phyloP scores from a whole-genome alignment of 1,140 invertebrate genomes.

The Anastrepha obliqua region DNA sequence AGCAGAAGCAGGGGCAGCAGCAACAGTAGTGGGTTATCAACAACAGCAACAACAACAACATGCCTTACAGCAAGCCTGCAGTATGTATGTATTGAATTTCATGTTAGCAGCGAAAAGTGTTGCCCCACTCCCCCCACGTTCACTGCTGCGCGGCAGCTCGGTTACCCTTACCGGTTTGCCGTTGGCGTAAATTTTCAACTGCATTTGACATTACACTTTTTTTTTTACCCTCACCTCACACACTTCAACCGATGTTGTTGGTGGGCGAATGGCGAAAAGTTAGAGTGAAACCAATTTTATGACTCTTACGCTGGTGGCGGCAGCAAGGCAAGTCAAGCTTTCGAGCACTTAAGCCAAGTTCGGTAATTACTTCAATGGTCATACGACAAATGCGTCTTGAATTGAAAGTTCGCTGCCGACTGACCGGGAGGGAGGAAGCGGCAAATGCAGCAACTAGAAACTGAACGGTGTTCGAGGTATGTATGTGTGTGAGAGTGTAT shows the following conservation, averaged over 20 bases:
- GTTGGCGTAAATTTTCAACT: conserved; percentile 42
- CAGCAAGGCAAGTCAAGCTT: neutral
- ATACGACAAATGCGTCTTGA: conserved; percentile 52
- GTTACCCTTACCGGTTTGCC: neutral
- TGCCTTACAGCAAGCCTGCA: neutral
- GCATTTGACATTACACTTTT: conserved; percentile 32
- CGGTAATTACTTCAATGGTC: conserved; percentile 53
- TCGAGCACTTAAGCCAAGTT: conserved; percentile 32
- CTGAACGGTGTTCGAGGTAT: neutral
- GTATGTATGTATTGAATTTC: neutral
- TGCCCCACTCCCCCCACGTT: neutral
- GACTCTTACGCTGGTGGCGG: neutral
- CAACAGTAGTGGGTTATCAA: neutral
- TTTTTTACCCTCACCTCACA: neutral
- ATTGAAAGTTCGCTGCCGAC: neutral
- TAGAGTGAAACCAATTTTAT: conserved; percentile 48
- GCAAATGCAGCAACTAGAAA: neutral
- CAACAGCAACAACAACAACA: neutral
- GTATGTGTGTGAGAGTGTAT: neutral
- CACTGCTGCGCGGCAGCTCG: neutral
- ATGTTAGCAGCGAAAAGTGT: neutral
- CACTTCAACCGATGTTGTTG: too few relatives aligned
- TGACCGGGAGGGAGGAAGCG: neutral
- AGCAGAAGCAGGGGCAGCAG: neutral
- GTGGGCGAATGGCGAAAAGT: neutral